These are phyloP conservation scores for Dendrolimus pini DNA, from an alignment of 2,888 invertebrate species.

Conservation along the genomic window DNA sequence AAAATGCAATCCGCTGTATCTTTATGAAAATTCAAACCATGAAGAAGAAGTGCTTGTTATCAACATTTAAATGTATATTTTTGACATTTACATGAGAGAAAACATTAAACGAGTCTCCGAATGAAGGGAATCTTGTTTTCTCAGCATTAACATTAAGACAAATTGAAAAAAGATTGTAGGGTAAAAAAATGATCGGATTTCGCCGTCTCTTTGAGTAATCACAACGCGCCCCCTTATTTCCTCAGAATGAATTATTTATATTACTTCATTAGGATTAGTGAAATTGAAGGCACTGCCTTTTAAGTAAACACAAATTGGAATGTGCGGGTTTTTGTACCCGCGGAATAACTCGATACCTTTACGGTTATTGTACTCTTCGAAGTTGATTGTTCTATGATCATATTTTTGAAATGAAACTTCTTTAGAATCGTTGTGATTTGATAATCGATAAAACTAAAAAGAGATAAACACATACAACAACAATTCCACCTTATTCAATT, in stretches of 20 bases:
- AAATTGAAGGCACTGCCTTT: constrained; percentile 18
- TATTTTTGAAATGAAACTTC: too few species aligned
- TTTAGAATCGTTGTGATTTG: too few species aligned
- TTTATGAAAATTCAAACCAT: too few species aligned
- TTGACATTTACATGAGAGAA: constrained; percentile 15
- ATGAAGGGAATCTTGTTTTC: constrained; percentile 23
- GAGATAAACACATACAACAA: too few species aligned
- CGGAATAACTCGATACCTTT: background rate
- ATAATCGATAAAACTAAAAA: too few species aligned
- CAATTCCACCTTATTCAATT: too few species aligned
- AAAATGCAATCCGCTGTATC: too few species aligned
- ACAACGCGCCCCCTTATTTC: constrained; percentile 36
- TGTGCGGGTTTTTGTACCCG: background rate
- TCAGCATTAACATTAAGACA: constrained; percentile 34
- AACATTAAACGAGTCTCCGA: constrained; percentile 21
- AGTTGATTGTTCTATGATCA: too few species aligned
- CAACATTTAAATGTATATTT: constrained; percentile 13
- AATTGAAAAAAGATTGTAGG: constrained; percentile 51
- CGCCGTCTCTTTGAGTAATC: constrained; percentile 56
- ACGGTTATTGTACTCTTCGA: background rate
- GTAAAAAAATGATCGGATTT: constrained; percentile 47
- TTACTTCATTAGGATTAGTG: constrained; percentile 44
- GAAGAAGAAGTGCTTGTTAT: too few species aligned
- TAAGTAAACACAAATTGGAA: constrained; percentile 14
- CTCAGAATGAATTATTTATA: constrained; percentile 39